Evolutionary conservation across 2,113 vertebrate genomes (phyloP), one percentile per base, ranked within the genome.

Genomic region (Tor tambroides): DNA sequence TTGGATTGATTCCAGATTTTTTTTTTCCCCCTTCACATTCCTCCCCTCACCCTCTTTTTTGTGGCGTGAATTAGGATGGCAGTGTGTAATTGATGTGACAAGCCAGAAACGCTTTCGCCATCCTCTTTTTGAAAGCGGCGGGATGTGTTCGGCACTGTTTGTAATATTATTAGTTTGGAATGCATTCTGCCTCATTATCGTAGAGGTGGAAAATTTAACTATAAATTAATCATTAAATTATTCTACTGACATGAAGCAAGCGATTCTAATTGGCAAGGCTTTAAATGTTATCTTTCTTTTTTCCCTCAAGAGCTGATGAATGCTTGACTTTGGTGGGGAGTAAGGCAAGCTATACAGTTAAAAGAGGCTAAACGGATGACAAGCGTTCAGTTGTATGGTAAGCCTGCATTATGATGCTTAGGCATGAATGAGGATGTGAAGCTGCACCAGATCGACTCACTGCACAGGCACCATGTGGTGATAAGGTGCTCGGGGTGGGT

Each of bases 161-260:
- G 91, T 92, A 91, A 94, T 89, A 91, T 93, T 91, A 93, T 93
- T 92, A 91, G 88, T 78, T 90, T 79, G 89, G 84, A 89, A 92
- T 91, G 89, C 85, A 83, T 85, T 87, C 49, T 28, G 15, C 56
- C 61, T 91, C 87, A 92, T 91, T 93, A 90, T 90, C 91, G 80
- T 86, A 84, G 74, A 77, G 86, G 88, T 92, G 91, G 87, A 87
- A 92, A 89, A 92, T 93, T 77, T 90, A 92, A 86, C 84, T 88
- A 87, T 89, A 91, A 91, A 93, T 91, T 88, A 90, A 92, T 89
- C 91, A 72, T 83, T 88, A 79, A 89, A 83, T 83, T 92, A 89
- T 87, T 84, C 76, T 41, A 84, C 54, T 83, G 67, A 89, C 90
- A 88, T 84, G 85, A 90, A 89, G 91, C 87, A 87, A 93, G 87